These are phyloP conservation scores for Hypolimnas misippus DNA, from an alignment of 2,888 invertebrate genomes.

Conservation along the genomic window DNA sequence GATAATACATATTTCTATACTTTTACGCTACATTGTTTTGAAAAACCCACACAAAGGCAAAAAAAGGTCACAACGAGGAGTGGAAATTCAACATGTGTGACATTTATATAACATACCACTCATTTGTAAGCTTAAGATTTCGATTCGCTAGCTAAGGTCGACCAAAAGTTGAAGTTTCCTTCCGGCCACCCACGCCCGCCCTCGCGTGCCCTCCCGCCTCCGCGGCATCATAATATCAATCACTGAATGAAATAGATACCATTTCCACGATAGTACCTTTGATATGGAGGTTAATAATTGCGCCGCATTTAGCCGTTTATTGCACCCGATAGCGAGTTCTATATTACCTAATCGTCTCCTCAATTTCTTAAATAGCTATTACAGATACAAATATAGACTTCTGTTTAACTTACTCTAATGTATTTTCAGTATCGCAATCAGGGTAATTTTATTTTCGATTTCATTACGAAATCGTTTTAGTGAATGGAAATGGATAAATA, in stretches of 20 bases:
- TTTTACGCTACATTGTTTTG: neutral
- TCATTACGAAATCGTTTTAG: neutral
- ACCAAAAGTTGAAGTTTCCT: conserved; percentile 71
- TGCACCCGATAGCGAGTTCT: conserved; percentile 33
- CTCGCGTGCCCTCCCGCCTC: conserved; percentile 60
- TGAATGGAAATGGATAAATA: neutral
- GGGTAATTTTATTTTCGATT: conserved; percentile 11
- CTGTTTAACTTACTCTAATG: conserved; percentile 12
- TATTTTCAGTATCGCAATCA: neutral
- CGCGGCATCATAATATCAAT: conserved; percentile 64
- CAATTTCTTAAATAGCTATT: conserved; percentile 23
- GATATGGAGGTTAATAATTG: conserved; percentile 40
- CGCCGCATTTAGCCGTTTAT: conserved; percentile 37
- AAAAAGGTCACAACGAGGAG: conserved; percentile 14
- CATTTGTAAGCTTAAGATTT: conserved; percentile 22
- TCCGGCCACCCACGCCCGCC: conserved; percentile 75
- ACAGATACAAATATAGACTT: conserved; percentile 17
- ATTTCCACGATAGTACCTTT: conserved; percentile 60
- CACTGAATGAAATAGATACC: conserved; percentile 62
- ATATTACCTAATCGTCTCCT: conserved; percentile 24
- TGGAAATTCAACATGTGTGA: conserved; percentile 12
- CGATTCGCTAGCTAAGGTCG: conserved; percentile 43
- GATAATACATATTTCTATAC: neutral
- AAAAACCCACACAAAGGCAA: neutral
- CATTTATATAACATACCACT: conserved; percentile 18